Conservation (phyloP, 2,888 invertebrate species). For the Stenodema calcarata region DNA sequence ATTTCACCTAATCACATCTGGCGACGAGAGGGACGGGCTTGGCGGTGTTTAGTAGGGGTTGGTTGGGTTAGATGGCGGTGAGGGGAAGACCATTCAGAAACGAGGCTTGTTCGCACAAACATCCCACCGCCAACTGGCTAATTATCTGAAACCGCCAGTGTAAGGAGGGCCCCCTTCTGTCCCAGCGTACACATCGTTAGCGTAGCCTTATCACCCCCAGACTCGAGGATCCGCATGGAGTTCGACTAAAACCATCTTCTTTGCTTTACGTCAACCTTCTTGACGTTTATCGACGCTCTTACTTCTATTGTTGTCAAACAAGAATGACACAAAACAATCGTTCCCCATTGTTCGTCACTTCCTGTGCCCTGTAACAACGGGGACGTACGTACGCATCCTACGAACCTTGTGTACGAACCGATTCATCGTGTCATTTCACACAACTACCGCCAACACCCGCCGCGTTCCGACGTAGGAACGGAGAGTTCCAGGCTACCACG, state of each 20-base stretch:
- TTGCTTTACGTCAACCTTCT: neutral
- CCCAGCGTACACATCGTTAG: slow-evolving; percentile 31
- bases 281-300: slow-evolving; percentile 9
- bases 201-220: neutral
- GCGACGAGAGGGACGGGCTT: neutral
- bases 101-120: slow-evolving; percentile 25
- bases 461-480: no score
- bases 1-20: slow-evolving; percentile 37
- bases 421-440: no score
- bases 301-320: neutral
- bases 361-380: neutral
- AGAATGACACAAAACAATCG: neutral
- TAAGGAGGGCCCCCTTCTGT: slow-evolving; percentile 5
- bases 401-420: no score
- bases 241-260: neutral
- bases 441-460: no score
- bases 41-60: no score
- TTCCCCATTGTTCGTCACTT: neutral
- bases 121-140: slow-evolving; percentile 6
- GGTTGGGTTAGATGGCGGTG: neutral
- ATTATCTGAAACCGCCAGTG: slow-evolving; percentile 1
- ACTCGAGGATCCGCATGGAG: neutral
- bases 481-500: no score
- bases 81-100: neutral
- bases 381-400: no score